Evolutionary conservation across 2,797 vertebrate species (phyloP).

Genomic region (Galagoides demidoff): DNA sequence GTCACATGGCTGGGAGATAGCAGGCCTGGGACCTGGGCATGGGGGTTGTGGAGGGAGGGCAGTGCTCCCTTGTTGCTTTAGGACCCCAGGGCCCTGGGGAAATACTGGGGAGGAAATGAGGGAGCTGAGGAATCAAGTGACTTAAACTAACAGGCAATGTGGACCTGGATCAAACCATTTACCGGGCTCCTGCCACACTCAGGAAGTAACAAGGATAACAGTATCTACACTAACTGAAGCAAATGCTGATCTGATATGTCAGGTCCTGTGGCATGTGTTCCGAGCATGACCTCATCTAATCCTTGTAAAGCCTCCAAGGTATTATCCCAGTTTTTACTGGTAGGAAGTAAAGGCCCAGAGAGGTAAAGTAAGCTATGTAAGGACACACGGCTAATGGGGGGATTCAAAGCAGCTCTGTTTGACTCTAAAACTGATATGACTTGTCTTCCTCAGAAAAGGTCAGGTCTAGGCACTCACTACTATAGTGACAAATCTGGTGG

Average conservation of each 20-base stretch:
- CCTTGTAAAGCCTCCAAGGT: neutral
- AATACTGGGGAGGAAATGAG: neutral
- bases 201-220: neutral
- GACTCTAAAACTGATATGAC: neutral
- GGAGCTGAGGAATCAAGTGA: neutral
- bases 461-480: neutral
- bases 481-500: neutral
- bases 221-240: neutral
- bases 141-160: neutral
- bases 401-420: neutral
- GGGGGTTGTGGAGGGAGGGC: neutral
- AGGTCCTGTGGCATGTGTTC: neutral
- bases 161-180: neutral
- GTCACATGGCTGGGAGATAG: neutral
- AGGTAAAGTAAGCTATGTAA: neutral
- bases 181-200: neutral
- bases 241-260: neutral
- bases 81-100: neutral
- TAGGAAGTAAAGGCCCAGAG: constrained; percentile 13
- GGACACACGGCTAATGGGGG: neutral
- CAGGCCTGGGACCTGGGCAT: neutral
- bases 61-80: neutral
- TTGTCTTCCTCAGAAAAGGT: neutral
- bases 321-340: neutral
- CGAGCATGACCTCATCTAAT: neutral